Base-by-base conservation (phyloP, 2,797 vertebrate species). In the Enteromius trimaculatus region DNA sequence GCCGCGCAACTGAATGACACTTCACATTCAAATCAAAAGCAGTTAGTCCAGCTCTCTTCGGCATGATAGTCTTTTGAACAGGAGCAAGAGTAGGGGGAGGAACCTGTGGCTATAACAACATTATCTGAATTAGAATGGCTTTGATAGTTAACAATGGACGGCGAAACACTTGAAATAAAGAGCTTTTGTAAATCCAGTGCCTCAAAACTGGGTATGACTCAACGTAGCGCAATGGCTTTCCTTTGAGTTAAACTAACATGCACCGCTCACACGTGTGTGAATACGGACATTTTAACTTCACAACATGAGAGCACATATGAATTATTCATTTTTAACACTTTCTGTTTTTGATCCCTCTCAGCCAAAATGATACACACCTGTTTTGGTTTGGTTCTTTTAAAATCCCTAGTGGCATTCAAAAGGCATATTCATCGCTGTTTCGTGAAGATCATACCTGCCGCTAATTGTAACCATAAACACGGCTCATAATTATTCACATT, bases 401-500 rank as follows among this genome's bases (percentile, higher is more conserved):
- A 71, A 68, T 66, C 34, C 9, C 13, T 21, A 64, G n/a, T 16
- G 74, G 13, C 72, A 77, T 82, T 82, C 75, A 44, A 44, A 68
- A 76, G 23, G 60, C 47, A n/a, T 44, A 55, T 23, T 21, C 58
- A 21, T 31, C 3, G 26, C 29, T 19, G 53, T 81, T 72, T 82
- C 62, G 79, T 78, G 16, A 85, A 80, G 31, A 68, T 60, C 29
- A 49, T 60, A 64, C 26, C 49, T 84, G 51, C 79, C 64, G 58
- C 86, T 78, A 76, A 86, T 80, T 68, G 64, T 70, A 53, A 47
- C 58, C 16, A 72, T 79, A 74, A 83, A 85, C 80, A 69, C 72
- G 68, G 44, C 80, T 86, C 80, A 70, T 81, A 86, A 83, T 79
- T 81, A 85, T 84, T 88, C 77, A 77, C 83, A 75, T 89, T 88